Percentiles rank a stretch among this genome's conserved stretches.
These are phyloP conservation scores for Pycnomerus fuliginosus DNA, from an alignment of 2,888 invertebrate genomes.

Conservation along the genomic window DNA sequence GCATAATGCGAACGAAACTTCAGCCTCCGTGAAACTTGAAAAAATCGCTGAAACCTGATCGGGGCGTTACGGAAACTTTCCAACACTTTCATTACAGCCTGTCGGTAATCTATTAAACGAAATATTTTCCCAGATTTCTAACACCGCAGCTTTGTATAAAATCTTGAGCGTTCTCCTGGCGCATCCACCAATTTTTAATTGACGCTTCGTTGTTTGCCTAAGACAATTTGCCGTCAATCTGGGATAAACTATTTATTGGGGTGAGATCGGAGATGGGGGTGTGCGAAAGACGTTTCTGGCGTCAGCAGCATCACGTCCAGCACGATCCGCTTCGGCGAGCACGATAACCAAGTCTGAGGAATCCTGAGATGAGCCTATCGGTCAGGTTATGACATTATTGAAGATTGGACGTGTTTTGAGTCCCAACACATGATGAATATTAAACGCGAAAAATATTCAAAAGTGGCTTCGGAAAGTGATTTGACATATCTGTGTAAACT, in stretches of 20 bases:
- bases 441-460: no score
- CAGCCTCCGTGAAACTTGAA: conserved; percentile 5
- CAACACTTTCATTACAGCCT: no score
- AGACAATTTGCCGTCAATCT: no score
- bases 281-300: conserved; percentile 16
- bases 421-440: neutral
- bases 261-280: conserved; percentile 18
- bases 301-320: conserved; percentile 22
- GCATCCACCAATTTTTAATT: no score
- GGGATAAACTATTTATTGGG: conserved; percentile 22
- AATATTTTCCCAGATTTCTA: no score
- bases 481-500: no score
- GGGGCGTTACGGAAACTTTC: no score
- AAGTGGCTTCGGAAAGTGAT: no score
- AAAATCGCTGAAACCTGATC: conserved; percentile 13
- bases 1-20: conserved; percentile 20
- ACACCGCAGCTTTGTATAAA: no score
- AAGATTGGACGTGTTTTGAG: conserved; percentile 25
- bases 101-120: no score
- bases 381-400: conserved; percentile 27
- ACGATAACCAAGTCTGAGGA: conserved; percentile 19
- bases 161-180: no score
- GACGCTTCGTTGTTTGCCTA: no score
- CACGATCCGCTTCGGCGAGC: conserved; percentile 19
- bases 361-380: conserved; percentile 24